phyloP scores from a whole-genome alignment of 2,797 vertebrate species.

The Tragopan temminckii region DNA sequence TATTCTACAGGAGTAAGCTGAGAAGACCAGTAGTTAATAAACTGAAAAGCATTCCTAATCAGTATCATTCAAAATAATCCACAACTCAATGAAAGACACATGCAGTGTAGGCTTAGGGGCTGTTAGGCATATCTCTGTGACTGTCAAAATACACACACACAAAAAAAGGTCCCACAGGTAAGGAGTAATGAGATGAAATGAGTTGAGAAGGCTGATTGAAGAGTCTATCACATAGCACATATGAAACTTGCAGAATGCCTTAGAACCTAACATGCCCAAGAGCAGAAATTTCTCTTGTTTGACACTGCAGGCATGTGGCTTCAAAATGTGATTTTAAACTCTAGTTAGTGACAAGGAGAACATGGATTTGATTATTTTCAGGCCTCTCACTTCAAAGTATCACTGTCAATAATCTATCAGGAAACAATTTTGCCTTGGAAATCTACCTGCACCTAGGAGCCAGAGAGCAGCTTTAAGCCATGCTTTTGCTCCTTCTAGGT shows the following conservation, averaged over 20 bases:
- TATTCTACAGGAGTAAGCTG: not conserved
- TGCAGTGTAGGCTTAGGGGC: not conserved
- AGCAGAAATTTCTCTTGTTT: not conserved
- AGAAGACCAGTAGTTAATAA: not conserved
- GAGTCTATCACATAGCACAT: not conserved
- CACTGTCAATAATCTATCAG: not conserved
- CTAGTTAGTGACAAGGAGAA: not conserved
- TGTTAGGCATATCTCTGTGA: not conserved
- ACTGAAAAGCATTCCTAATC: constrained; percentile 11
- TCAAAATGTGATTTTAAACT: not conserved
- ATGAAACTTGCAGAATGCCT: not conserved
- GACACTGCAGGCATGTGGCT: not conserved
- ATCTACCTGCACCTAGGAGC: not conserved
- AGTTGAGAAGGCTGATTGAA: not conserved
- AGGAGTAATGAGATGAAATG: not conserved
- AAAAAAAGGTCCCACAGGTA: not conserved
- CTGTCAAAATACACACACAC: not conserved
- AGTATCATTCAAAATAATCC: not conserved
- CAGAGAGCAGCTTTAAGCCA: not conserved
- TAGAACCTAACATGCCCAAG: not conserved
- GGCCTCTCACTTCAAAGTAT: not conserved
- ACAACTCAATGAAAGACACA: not conserved
- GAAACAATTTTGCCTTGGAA: constrained; percentile 8
- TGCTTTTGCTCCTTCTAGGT: too few species aligned
- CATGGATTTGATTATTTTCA: not conserved